A percentile compares a stretch with the other conserved stretches of the same genome.
These are phyloP conservation scores for Drosophila limbata DNA, from an alignment of 2,888 invertebrate species.

Conservation along the genomic window DNA sequence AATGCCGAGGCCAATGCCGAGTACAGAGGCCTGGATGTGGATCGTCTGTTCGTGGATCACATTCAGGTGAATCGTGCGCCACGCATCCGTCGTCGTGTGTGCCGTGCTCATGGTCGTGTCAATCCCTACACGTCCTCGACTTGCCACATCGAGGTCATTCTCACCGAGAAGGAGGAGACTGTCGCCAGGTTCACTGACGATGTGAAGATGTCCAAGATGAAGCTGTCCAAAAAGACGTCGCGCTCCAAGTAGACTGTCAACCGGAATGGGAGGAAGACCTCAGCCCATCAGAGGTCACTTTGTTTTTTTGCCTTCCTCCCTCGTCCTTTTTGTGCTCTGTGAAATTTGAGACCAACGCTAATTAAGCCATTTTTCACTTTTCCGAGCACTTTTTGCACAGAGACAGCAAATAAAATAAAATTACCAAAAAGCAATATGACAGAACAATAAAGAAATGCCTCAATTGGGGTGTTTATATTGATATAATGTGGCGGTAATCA, in stretches of 20 bases:
- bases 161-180: conserved; percentile 97
- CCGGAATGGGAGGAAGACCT: conserved; percentile 30
- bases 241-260: conserved; percentile 85
- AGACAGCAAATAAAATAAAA: conserved; percentile 28
- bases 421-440: conserved; percentile 19
- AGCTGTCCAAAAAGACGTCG: conserved; percentile 98
- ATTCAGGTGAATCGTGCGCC: conserved; percentile 99
- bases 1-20: conserved; percentile 99
- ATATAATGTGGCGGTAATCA: conserved; percentile 69
- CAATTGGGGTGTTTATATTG: conserved; percentile 73
- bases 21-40: conserved; percentile 97
- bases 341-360: conserved; percentile 60
- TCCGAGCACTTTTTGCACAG: conserved; percentile 25
- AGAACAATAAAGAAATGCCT: conserved; percentile 26
- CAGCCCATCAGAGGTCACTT: not conserved
- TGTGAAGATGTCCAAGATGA: conserved; percentile 94
- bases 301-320: not conserved
- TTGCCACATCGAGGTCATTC: conserved; percentile 98
- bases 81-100: conserved; percentile 97
- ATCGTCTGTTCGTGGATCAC: conserved; percentile 98
- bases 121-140: conserved; percentile 99
- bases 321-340: not conserved
- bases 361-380: conserved; percentile 65
- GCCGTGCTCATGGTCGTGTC: conserved; percentile 99
- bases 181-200: conserved; percentile 94